Evolutionary conservation across 1,140 invertebrate species (phyloP).

Genomic region (Zeugodacus cucurbitae): DNA sequence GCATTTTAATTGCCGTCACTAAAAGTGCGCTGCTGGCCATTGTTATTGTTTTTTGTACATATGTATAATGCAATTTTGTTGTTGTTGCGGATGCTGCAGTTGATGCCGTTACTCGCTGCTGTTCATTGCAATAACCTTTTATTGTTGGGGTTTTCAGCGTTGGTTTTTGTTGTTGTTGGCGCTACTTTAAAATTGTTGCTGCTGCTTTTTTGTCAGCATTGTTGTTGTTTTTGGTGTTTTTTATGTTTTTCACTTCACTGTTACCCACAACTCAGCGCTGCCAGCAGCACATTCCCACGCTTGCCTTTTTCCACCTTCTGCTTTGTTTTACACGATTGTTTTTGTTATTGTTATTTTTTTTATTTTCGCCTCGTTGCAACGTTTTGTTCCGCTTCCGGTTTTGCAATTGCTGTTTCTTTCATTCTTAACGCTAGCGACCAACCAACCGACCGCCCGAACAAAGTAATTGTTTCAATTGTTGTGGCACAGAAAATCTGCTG

Average conservation of each 20-base stretch:
- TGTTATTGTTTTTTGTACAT: background rate
- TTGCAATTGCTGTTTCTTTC: conserved; percentile 5
- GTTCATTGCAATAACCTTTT: background rate
- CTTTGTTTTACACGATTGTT: background rate
- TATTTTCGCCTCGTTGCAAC: background rate
- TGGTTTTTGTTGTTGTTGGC: background rate
- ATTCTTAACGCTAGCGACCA: background rate
- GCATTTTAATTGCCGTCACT: conserved; percentile 36
- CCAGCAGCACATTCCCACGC: background rate
- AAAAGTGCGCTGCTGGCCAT: background rate
- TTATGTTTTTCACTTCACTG: background rate
- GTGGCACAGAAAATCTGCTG: conserved; percentile 32
- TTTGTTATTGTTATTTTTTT: background rate
- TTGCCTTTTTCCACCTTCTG: conserved; percentile 1
- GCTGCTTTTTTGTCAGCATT: background rate
- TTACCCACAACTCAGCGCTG: background rate
- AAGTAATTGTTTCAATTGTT: conserved; percentile 22
- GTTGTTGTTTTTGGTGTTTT: background rate
- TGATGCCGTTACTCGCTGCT: background rate
- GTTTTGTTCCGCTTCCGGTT: conserved; percentile 25
- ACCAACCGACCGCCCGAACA: background rate
- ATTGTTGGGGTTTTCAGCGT: background rate
- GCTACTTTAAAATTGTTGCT: background rate
- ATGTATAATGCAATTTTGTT: background rate
- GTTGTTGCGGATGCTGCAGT: background rate